These are phyloP conservation scores for Platichthys flesus DNA, from an alignment of 2,113 vertebrate species.

Conservation along the genomic window DNA sequence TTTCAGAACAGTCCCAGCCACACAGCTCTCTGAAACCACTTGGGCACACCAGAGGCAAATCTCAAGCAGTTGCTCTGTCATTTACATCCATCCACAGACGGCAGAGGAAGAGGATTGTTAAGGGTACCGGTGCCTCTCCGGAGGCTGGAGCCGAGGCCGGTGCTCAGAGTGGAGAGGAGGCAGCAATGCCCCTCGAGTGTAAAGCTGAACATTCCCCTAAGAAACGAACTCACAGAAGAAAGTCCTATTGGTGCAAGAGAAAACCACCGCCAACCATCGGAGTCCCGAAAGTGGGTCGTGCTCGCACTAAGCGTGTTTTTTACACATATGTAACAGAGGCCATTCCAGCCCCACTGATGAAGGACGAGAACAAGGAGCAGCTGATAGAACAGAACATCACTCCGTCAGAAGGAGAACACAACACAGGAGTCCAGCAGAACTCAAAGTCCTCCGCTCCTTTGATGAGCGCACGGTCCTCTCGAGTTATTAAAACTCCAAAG, in stretches of 20 bases:
- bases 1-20: constrained; percentile 37
- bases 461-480: constrained; percentile 86
- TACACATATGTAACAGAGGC: constrained; percentile 63
- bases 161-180: constrained; percentile 51
- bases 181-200: constrained; percentile 47
- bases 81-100: constrained; percentile 50
- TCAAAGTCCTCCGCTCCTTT: constrained; percentile 76
- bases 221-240: constrained; percentile 41
- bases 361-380: constrained; percentile 8
- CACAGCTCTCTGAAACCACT: constrained; percentile 31
- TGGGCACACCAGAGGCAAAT: constrained; percentile 26
- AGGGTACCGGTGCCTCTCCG: constrained; percentile 59
- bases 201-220: constrained; percentile 39
- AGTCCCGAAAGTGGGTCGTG: not conserved
- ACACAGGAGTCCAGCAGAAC: constrained; percentile 13
- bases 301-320: constrained; percentile 46
- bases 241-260: constrained; percentile 52
- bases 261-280: constrained; percentile 20
- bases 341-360: not conserved
- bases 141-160: constrained; percentile 63
- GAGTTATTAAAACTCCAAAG: constrained; percentile 89
- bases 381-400: constrained; percentile 16
- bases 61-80: constrained; percentile 36
- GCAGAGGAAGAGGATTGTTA: constrained; percentile 44
- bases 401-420: constrained; percentile 24